These are phyloP conservation scores for Python bivittatus DNA, from an alignment of 2,113 vertebrate species.

Conservation along the genomic window DNA sequence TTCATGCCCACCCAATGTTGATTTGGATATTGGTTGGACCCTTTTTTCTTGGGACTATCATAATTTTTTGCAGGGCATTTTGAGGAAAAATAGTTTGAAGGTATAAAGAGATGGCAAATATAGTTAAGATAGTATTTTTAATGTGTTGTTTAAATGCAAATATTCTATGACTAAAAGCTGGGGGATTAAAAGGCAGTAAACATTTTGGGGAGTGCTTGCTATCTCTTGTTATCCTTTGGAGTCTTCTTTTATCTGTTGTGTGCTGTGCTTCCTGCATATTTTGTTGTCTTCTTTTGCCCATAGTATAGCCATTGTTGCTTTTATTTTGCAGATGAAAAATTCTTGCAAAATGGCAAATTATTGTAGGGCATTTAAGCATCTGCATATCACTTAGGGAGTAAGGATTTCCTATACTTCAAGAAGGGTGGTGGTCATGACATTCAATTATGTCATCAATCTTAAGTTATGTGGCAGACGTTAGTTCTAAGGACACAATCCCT, in stretches of 20 bases:
- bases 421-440: background rate
- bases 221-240: too few relatives aligned
- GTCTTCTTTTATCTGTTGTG: too few relatives aligned
- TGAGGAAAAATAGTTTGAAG: too few relatives aligned
- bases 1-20: background rate
- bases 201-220: background rate
- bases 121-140: too few relatives aligned
- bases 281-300: too few relatives aligned
- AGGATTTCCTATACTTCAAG: background rate
- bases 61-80: too few relatives aligned
- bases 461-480: background rate
- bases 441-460: background rate
- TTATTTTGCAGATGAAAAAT: background rate
- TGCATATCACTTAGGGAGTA: background rate
- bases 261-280: too few relatives aligned
- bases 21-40: background rate
- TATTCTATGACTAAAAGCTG: background rate
- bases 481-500: background rate
- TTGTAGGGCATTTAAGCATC: background rate
- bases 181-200: background rate
- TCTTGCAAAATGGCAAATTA: background rate
- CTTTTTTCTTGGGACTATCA: background rate
- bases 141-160: background rate
- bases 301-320: background rate
- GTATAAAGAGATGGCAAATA: too few relatives aligned